Percentiles rank a stretch among this genome's conserved stretches.
phyloP scores from a whole-genome alignment of 2,888 invertebrate genomes.

The Melolontha melolontha region DNA sequence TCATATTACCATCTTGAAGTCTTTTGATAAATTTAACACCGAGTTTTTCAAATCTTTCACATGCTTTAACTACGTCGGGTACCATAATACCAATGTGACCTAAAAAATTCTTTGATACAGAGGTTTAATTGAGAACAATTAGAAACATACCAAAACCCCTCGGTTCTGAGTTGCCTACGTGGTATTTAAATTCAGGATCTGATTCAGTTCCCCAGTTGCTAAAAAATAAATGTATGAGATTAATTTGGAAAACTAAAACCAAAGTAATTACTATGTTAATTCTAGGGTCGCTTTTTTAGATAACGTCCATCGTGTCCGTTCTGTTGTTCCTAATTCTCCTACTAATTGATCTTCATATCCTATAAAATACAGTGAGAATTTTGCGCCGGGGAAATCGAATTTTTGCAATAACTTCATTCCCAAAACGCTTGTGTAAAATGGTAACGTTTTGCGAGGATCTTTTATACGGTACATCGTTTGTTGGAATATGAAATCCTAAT shows the following conservation, averaged over 20 bases:
- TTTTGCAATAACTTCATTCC: constrained; percentile 93
- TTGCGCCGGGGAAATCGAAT: constrained; percentile 88
- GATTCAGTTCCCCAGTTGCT: constrained; percentile 97
- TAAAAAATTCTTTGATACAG: constrained; percentile 52
- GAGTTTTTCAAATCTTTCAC: constrained; percentile 83
- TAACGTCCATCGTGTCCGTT: constrained; percentile 82
- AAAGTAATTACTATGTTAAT: constrained; percentile 82
- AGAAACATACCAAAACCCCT: constrained; percentile 79
- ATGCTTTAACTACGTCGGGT: constrained; percentile 89
- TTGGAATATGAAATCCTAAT: constrained; percentile 90
- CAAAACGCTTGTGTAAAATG: constrained; percentile 90
- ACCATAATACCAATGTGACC: constrained; percentile 94
- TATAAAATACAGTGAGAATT: constrained; percentile 93
- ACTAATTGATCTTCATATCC: constrained; percentile 86
- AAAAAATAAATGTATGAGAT: constrained; percentile 59
- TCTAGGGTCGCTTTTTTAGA: constrained; percentile 89
- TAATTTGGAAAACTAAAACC: constrained; percentile 1
- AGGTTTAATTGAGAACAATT: neutral
- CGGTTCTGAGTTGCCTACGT: constrained; percentile 92
- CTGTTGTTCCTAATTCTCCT: constrained; percentile 70
- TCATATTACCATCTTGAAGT: constrained; percentile 93
- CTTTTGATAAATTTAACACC: constrained; percentile 91
- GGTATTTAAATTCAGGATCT: constrained; percentile 82
- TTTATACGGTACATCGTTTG: constrained; percentile 98
- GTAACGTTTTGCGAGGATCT: constrained; percentile 87